Evolutionary conservation across 2,113 vertebrate genomes (phyloP), one percentile per base, ranked within the genome.

Genomic region (Malurus cyaneus): DNA sequence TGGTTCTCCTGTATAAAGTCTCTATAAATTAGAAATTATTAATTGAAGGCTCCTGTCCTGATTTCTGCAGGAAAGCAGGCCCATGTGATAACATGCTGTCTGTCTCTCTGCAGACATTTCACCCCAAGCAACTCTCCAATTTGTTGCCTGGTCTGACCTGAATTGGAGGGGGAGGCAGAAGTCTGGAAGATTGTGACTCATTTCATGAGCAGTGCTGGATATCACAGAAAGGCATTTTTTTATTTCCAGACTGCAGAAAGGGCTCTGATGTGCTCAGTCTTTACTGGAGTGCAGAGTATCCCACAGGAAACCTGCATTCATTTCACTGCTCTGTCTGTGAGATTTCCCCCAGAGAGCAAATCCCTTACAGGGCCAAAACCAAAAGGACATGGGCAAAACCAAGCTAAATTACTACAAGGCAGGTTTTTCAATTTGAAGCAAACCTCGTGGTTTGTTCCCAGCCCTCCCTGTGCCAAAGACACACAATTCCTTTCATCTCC

Each of bases 41-140:
- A 15, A 49, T 92, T 18, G 67, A 46, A 81, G 79, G 18, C 14
- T 66, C 72, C 31, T 7, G 21, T 32, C 14, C 34, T 39, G 53
- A 36, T 79, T 56, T 23, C 15, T 31, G 57, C 49, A 52, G 65
- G 61, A 79, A 57, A 62, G 39, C 52, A 60, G 57, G 6, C 15
- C 47, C 0, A 0, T 23, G 70, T 31, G 65, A 21, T 28, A 56
- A 23, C 0, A 0, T 29, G 36, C 12, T 47, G 39, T 53, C 76
- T 83, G 65, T 34, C 47, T 74, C 76, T 32, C 28, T 47, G 44
- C 0, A 60, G 65, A 57, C 15, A 4, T 57, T 64, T 82, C 57
- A 84, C 41, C 84, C 82, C 66, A 8, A 49, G 47, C 59, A 31
- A 2, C 31, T 84, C 60, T 23, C 19, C 1, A 9, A 41, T 56